Base-by-base conservation (phyloP, 1,140 invertebrate genomes). In the Drosophila arizonae region DNA sequence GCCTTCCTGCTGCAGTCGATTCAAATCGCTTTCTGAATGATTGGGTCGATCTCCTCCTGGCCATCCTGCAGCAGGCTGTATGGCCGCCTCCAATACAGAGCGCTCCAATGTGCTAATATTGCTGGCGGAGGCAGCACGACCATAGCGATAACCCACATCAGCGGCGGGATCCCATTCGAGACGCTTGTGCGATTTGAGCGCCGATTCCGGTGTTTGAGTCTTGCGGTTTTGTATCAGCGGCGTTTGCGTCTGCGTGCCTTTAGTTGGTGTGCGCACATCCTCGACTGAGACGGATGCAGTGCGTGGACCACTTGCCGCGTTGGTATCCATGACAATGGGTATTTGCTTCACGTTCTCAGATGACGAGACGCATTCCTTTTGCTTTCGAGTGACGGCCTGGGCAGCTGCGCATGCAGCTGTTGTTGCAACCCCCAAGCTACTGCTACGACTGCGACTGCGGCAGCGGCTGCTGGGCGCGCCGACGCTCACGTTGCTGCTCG, bases 151-250 rank as follows among this genome's bases (percentile, higher is more conserved):
- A 10, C 90, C 90, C 11, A 91, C 86, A 78, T 91, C 90, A 1
- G 88, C 90, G 6, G 90, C 69, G 0, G 90, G 90, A 75, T 91
- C 90, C 90, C 90, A 91, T 79, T 91, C 90, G 6, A 91, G 62
- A 9, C 88, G 81, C 45, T 84, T 89, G 57, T 91, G 84, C 0
- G 85, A 72, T 43, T 91, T 91, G 0, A 88, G 15, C 0, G 82
- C 75, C 5, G 90, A 91, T 15, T 91, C 90, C 0, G 90, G 90
- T 0, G 90, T 91, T 64, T 91, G 90, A 0, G 86, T 90, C 17
- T 90, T 80, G 28, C 82, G 76, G 4, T 62, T 77, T 2, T 75
- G 69, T 68, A 62, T 71, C 11, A 76, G 45, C 3, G 66, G 28
- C 4, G 74, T 56, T 41, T 28, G 26, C 28, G 71, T 69, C n/a